Conservation (phyloP, 2,888 invertebrate genomes). For the Zygothrica quintamaculata region DNA sequence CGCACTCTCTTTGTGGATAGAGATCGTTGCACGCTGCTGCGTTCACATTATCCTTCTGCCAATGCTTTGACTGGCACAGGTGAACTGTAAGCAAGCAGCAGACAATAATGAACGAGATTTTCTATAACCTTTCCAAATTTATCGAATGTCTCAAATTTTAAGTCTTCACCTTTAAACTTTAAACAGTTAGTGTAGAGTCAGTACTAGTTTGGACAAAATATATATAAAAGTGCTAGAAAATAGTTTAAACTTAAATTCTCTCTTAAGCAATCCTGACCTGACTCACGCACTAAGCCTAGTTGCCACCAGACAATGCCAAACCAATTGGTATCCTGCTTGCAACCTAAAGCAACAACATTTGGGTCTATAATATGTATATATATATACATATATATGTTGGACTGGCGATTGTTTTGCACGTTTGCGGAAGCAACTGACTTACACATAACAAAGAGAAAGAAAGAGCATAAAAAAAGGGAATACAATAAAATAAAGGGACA, state of each 20-base stretch:
- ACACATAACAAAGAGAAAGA: constrained; percentile 9
- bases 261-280: constrained; percentile 39
- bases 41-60: constrained; percentile 88
- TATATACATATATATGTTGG: no score
- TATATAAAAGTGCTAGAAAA: no score
- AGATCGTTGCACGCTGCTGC: constrained; percentile 86
- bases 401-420: constrained; percentile 66
- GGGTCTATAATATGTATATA: constrained; percentile 64
- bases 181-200: no score
- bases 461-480: constrained; percentile 17
- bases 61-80: constrained; percentile 86
- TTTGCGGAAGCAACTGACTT: constrained; percentile 44
- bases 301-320: constrained; percentile 3
- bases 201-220: no score
- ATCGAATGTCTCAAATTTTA: constrained; percentile 35
- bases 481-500: constrained; percentile 1
- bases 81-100: constrained; percentile 14
- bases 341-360: constrained; percentile 58
- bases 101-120: background rate
- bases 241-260: no score
- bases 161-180: constrained; percentile 8
- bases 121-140: constrained; percentile 24
- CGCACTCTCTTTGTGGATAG: constrained; percentile 88
- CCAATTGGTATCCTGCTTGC: constrained; percentile 20
- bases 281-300: constrained; percentile 20